Evolutionary conservation across 1,140 invertebrate species (phyloP), one percentile per base, ranked within the genome.

Genomic region (Bombus waltoni): DNA sequence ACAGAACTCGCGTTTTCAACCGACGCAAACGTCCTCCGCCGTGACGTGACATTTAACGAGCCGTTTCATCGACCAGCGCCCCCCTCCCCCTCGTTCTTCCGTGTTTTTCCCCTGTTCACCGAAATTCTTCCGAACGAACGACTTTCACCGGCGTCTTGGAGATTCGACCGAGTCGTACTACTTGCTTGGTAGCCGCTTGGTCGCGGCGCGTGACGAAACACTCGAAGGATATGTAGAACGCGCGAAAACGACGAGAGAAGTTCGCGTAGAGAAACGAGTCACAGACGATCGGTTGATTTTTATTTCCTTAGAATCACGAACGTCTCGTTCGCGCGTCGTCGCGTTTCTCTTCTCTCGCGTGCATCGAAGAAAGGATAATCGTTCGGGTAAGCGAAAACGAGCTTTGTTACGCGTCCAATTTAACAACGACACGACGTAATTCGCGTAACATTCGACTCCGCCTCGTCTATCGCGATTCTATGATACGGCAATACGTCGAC

Each of bases 1-100:
- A 87, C 87, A 88, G 74, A 79, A 66, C 70, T 80, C 47, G 62
- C 66, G 28, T 76, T 59, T 76, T 75, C 32, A 71, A 57, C n/a
- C 44, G 15, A 32, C 18, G 9, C 15, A 22, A 70, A 44, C 53
- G 28, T 80, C 25, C n/a, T 53, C 8, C 13, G 10, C 42, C 38
- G 53, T 25, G 13, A 81, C 66, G 44, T 25, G 65, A 72, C 35
- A 62, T 59, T 59, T 59, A 59, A 65, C 76, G 57, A 78, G n/a
- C 28, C 59, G 35, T 62, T 78, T 42, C 28, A n/a, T 65, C 38
- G 57, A 65, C 28, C 15, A 15, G 15, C 18, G 13, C 13, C 40
- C 28, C 4, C 13, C 6, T 0, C 13, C n/a, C 28, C 4, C 13
- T 6, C 0, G 15, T 47, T 40, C 25, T 15, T 72, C 13, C 11